Evolutionary conservation across 2,797 vertebrate genomes (phyloP).

Genomic region (Hybognathus amarus): DNA sequence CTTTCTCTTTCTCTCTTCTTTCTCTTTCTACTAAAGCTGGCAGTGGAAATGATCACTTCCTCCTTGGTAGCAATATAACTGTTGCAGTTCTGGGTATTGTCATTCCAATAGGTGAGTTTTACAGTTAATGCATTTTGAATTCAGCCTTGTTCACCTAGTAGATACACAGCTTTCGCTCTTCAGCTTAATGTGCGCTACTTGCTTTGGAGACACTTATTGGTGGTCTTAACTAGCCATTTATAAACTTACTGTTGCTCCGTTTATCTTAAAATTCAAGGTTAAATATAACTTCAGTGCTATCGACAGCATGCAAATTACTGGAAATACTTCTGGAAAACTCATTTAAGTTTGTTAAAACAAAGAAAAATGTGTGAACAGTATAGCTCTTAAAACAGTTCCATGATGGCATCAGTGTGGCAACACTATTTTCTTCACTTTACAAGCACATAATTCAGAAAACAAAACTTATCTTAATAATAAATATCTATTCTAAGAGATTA

Average conservation of each 20-base stretch:
- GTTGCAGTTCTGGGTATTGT: constrained; percentile 92
- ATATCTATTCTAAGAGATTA: neutral
- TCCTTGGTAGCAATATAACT: constrained; percentile 91
- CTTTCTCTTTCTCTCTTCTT: constrained; percentile 18
- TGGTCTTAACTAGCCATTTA: constrained; percentile 41
- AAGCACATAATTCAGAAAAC: neutral
- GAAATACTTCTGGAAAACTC: neutral
- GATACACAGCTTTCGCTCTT: constrained; percentile 46
- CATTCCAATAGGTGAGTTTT: constrained; percentile 92
- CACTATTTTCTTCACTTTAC: neutral
- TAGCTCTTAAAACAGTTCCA: neutral
- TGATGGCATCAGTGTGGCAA: neutral
- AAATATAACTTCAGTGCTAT: constrained; percentile 8
- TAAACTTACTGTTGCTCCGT: constrained; percentile 20
- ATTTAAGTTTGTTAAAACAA: neutral
- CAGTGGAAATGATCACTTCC: constrained; percentile 84
- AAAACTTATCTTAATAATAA: neutral
- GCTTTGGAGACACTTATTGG: constrained; percentile 45
- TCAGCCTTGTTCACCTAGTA: constrained; percentile 19
- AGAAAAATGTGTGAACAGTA: neutral
- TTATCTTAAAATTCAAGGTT: neutral
- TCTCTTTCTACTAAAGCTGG: constrained; percentile 78
- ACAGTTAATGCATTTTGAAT: constrained; percentile 42
- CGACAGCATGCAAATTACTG: neutral
- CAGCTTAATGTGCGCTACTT: constrained; percentile 39